phyloP scores from a whole-genome alignment of 2,797 vertebrate genomes.

The Cynopterus sphinx region DNA sequence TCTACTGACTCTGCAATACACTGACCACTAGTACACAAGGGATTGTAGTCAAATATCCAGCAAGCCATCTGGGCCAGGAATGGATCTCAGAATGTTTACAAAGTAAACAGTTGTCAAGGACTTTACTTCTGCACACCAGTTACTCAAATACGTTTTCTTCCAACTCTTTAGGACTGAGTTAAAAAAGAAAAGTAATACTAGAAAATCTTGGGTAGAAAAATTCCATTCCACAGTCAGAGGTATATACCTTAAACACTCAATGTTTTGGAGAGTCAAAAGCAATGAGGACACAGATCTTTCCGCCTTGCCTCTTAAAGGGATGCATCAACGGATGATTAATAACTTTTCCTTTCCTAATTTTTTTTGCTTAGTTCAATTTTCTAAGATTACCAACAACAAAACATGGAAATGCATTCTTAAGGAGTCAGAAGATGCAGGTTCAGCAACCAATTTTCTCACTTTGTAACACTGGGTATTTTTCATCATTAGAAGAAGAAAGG shows the following conservation, averaged over 20 bases:
- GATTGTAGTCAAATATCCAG: conserved; percentile 68
- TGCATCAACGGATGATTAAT: background rate
- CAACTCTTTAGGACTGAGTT: conserved; percentile 8
- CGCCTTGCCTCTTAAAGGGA: background rate
- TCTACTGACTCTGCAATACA: conserved; percentile 62
- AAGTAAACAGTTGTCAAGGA: conserved; percentile 4
- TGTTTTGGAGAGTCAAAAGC: background rate
- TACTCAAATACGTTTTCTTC: conserved; percentile 1
- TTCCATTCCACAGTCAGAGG: conserved; percentile 19
- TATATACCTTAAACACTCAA: background rate
- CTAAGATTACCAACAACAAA: conserved; percentile 1
- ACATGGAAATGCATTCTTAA: background rate
- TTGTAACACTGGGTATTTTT: background rate
- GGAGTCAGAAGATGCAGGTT: background rate
- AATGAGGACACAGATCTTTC: background rate
- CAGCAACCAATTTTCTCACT: background rate
- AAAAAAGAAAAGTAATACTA: background rate
- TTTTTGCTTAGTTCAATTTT: background rate
- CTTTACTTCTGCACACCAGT: background rate
- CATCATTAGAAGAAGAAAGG: background rate
- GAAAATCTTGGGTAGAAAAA: conserved; percentile 55
- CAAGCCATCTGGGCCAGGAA: conserved; percentile 49
- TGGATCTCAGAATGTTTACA: background rate
- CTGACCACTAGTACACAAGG: conserved; percentile 63
- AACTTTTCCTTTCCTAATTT: background rate